phyloP scores from a whole-genome alignment of 2,888 invertebrate genomes.

The Tetragonula carbonaria region DNA sequence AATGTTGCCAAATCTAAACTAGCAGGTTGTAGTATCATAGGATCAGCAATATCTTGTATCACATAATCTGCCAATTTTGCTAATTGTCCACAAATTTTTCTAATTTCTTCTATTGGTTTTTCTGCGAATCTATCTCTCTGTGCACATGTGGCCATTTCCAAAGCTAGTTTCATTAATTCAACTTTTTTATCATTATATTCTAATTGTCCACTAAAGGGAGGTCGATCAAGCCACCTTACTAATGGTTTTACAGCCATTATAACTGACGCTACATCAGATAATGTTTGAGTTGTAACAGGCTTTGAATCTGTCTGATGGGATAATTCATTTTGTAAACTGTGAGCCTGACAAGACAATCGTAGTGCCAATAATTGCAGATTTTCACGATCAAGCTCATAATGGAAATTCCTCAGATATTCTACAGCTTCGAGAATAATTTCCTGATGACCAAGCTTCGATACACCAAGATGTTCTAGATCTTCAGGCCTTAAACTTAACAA shows the following conservation, averaged over 20 bases:
- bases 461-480: conserved; percentile 94
- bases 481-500: conserved; percentile 94
- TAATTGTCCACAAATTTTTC: conserved; percentile 89
- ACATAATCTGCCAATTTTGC: conserved; percentile 93
- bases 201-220: conserved; percentile 87
- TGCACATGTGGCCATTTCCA: conserved; percentile 95
- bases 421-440: conserved; percentile 97
- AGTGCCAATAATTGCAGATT: conserved; percentile 95
- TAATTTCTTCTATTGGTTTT: conserved; percentile 91
- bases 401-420: conserved; percentile 94
- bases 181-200: conserved; percentile 90
- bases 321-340: conserved; percentile 90
- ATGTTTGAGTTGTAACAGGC: conserved; percentile 90
- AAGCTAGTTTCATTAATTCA: conserved; percentile 90
- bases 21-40: conserved; percentile 95
- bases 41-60: conserved; percentile 94
- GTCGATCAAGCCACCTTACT: conserved; percentile 94
- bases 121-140: conserved; percentile 96
- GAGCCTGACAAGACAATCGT: conserved; percentile 92
- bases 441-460: conserved; percentile 95
- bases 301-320: conserved; percentile 85
- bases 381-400: conserved; percentile 95
- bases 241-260: conserved; percentile 94
- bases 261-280: conserved; percentile 94
- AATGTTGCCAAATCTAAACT: conserved; percentile 94